Conservation (phyloP, 2,113 vertebrate genomes). For the Sylvietta virens region DNA sequence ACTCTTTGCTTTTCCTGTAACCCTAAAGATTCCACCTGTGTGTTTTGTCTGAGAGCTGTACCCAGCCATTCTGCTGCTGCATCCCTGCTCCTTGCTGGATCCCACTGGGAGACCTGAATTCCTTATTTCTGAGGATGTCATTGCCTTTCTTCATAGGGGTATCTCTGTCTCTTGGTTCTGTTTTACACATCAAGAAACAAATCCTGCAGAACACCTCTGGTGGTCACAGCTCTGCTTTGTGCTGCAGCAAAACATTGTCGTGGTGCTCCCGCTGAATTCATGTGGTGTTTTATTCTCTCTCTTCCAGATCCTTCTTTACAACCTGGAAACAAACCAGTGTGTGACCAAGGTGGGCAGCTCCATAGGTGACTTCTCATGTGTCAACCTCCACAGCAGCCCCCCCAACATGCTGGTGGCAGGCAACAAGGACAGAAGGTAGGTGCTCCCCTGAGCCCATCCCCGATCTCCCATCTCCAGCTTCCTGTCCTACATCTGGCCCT, state of each 20-base stretch:
- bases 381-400: conserved; percentile 83
- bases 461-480: background rate
- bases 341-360: conserved; percentile 81
- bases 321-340: conserved; percentile 82
- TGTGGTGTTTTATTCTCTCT: background rate
- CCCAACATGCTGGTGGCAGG: conserved; percentile 87
- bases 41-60: background rate
- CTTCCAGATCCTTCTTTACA: conserved; percentile 88
- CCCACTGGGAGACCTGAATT: background rate
- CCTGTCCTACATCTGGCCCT: conserved; percentile 8
- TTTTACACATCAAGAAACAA: background rate
- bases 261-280: background rate
- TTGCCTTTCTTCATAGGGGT: background rate
- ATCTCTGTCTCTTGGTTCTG: background rate
- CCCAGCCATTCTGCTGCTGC: background rate
- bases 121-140: background rate
- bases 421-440: conserved; percentile 92
- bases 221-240: background rate
- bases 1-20: background rate
- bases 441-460: background rate
- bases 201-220: background rate
- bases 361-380: conserved; percentile 85
- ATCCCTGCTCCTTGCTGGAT: background rate
- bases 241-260: fast-evolving
- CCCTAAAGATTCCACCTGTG: background rate